Base-by-base conservation (phyloP, 2,113 vertebrate species). In the Psilopsiagon aurifrons region DNA sequence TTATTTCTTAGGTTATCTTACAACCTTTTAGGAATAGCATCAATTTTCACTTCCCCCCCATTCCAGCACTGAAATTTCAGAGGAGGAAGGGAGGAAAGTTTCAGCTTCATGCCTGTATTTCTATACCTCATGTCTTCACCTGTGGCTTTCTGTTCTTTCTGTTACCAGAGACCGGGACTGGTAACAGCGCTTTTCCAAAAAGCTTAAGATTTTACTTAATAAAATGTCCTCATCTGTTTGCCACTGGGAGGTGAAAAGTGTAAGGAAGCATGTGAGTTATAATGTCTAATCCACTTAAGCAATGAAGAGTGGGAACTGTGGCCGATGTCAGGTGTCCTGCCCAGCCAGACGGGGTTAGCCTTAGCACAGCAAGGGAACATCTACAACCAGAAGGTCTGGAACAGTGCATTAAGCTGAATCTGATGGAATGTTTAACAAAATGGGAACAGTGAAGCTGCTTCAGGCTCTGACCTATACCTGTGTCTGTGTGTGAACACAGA, bases 401-500 rank as follows among this genome's bases (percentile, higher is more conserved):
- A 69, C 90, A 88, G 24, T 73, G 59, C 7, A 9, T 67, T 66
- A 33, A 39, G 39, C 37, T 80, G 44, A 27, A n/a, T 86, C 35
- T 90, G 67, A 27, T 64, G 51, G 66, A 92, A 73, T 7, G 4
- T 62, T 83, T 62, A 88, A 64, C 5, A 5, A 18, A 80, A 67
- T 0, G 2, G 39, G 13, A 52, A 19, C 52, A 35, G 19, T 66
- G 52, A 49, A 78, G 49, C 17, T 1, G 1, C 44, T 33, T 13
- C 60, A 63, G 47, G 63, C 16, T 83, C 43, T 92, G 88, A 44
- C 52, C 11, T 37, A 15, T 7, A 27, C 2, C 6, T 8, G 31
- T 44, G 51, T 46, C 62, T 71, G 9, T 79, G 14, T 52, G 17
- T 12, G 17, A 52, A 46, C 47, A 52, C 29, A 66, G 39, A 4